Evolutionary conservation across 2,888 invertebrate genomes (phyloP).

Genomic region (Heliconius cydno): DNA sequence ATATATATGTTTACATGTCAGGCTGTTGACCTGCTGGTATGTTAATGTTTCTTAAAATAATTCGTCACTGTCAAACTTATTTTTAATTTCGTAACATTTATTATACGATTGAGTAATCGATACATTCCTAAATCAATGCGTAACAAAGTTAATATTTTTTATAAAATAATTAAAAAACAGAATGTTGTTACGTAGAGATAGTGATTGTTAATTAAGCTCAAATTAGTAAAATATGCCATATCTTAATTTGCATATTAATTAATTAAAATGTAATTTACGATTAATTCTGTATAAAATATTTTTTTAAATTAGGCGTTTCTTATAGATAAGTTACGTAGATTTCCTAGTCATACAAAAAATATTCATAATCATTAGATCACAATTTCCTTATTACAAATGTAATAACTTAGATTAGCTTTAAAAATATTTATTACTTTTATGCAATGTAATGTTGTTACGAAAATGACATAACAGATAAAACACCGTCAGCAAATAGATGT

Average conservation of each 20-base stretch:
- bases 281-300: neutral
- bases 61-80: neutral
- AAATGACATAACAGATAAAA: conserved; percentile 51
- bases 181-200: conserved; percentile 10
- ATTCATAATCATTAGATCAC: conserved; percentile 32
- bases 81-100: neutral
- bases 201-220: conserved; percentile 7
- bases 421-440: conserved; percentile 49
- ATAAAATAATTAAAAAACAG: neutral
- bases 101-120: conserved; percentile 16
- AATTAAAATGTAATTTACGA: neutral
- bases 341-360: conserved; percentile 34
- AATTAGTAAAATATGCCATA: conserved; percentile 10
- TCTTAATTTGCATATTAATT: conserved; percentile 14
- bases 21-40: conserved; percentile 38
- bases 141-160: neutral
- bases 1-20: conserved; percentile 37
- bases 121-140: neutral
- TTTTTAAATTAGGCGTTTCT: neutral
- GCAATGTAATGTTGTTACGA: conserved; percentile 44
- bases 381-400: conserved; percentile 40
- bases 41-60: neutral
- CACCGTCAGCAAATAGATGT: conserved; percentile 26
- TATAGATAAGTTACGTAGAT: conserved; percentile 21
- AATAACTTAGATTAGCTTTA: conserved; percentile 42